Conservation (phyloP, 2,797 vertebrate species). For the Coregonus ussuriensis region DNA sequence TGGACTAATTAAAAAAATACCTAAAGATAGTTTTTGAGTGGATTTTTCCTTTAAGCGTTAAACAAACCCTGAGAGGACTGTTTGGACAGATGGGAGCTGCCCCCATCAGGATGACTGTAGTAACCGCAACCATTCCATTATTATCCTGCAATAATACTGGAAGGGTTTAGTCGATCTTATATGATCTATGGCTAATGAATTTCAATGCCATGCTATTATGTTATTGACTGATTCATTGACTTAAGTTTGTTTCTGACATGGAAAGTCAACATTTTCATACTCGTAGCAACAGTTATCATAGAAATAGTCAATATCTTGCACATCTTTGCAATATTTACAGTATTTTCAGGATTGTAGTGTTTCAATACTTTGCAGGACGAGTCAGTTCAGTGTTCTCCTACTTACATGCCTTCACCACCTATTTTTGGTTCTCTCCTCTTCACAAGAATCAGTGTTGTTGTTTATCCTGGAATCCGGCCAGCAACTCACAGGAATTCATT, state of each 20-base stretch:
- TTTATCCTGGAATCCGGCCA: slow-evolving; percentile 50
- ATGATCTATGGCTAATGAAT: background rate
- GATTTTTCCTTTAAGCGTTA: background rate
- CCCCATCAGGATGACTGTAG: background rate
- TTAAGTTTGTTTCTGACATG: background rate
- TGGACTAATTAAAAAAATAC: too few species aligned
- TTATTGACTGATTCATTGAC: background rate
- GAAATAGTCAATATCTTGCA: background rate
- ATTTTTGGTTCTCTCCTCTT: slow-evolving; percentile 25
- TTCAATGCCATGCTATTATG: background rate
- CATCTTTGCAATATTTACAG: background rate
- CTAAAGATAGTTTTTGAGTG: too few species aligned
- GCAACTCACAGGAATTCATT: slow-evolving; percentile 32
- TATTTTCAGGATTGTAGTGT: background rate
- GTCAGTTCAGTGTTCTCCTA: background rate
- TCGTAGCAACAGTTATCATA: background rate
- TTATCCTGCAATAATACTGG: background rate
- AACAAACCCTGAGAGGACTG: background rate
- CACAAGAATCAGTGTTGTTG: slow-evolving; percentile 21
- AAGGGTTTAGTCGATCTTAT: background rate
- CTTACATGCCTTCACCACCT: background rate
- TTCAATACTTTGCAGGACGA: background rate
- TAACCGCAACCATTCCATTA: background rate
- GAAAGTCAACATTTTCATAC: background rate
- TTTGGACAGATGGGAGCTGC: slow-evolving; percentile 1